Base-by-base conservation (phyloP, 2,888 invertebrate species). In the Euphydryas editha region DNA sequence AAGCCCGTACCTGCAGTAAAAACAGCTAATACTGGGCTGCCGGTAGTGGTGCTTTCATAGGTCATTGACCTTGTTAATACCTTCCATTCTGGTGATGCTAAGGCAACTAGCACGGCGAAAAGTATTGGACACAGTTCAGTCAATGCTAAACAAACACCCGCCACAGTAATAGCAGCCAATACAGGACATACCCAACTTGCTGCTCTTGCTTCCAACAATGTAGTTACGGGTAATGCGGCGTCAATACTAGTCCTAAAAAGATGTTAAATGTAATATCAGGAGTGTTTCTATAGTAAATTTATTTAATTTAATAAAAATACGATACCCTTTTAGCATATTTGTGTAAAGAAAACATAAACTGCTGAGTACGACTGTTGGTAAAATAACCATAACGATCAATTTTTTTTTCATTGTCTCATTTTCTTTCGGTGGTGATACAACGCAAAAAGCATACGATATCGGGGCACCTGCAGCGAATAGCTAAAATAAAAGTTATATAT, bases 81-180 rank as follows among this genome's bases (percentile, higher is more conserved):
- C 70, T 93, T 93, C 94, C 94, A 95, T 74, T 94, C 94, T 1
- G 94, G 94, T 11, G 94, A 94, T 0, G 94, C 94, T 65, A 95
- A 79, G 20, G 87, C 84, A 18, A 94, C 94, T 21, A 95, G 84
- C 6, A 94, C 86, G 6, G 88, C 87, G 76, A 94, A 94, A 17
- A 94, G 87, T 62, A 93, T 81, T 0, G 94, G 94, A 68, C 94
- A 92, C 0, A 94, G 88, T 80, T 95, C 95, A 2, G 94, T 94
- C 64, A 95, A 81, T n/a, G 94, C 93, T n/a, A 95, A 81, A 58
- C 94, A 94, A 15, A 94, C 90, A 0, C 94, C 94, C 17, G 93
- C 92, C 3, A 95, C 94, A 0, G 94, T 94, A 21, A 94, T 92
- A 1, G 93, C 93, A 1, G 94, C 94, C 71, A 94, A 87, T 10